Percentiles rank a stretch among this genome's conserved stretches.
phyloP scores from a whole-genome alignment of 2,797 vertebrate genomes.

The Dermochelys coriacea region DNA sequence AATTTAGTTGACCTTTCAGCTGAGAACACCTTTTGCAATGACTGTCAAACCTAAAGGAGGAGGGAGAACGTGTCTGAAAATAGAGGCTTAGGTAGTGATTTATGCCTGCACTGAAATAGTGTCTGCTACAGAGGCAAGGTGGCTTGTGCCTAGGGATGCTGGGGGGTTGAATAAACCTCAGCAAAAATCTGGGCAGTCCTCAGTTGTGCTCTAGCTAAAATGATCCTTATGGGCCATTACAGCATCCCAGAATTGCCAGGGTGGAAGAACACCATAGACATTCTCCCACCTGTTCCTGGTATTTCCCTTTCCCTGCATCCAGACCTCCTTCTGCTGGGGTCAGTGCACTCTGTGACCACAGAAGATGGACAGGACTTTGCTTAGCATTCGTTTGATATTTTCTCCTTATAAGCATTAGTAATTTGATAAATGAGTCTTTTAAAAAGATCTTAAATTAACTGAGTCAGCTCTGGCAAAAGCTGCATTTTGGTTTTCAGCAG shows the following conservation, averaged over 20 bases:
- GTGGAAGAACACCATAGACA: neutral
- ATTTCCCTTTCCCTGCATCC: neutral
- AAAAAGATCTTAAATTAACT: neutral
- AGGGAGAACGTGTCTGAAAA: neutral
- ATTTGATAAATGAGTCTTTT: neutral
- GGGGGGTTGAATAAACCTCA: neutral
- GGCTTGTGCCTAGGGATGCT: neutral
- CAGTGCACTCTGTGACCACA: neutral
- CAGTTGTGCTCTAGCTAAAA: neutral
- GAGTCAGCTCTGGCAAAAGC: neutral
- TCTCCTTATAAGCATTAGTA: neutral
- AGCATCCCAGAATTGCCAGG: neutral
- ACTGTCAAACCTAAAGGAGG: neutral
- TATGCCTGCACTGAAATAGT: neutral
- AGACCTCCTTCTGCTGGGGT: neutral
- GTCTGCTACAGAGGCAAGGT: neutral
- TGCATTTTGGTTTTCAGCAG: neutral
- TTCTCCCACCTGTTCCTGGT: neutral
- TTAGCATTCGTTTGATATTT: neutral
- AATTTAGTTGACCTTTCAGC: neutral
- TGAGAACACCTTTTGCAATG: neutral
- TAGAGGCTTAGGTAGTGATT: neutral
- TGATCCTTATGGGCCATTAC: neutral
- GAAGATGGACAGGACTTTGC: neutral
- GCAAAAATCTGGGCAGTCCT: neutral